Conservation (phyloP, 2,113 vertebrate genomes). For the Anoura caudifer region DNA sequence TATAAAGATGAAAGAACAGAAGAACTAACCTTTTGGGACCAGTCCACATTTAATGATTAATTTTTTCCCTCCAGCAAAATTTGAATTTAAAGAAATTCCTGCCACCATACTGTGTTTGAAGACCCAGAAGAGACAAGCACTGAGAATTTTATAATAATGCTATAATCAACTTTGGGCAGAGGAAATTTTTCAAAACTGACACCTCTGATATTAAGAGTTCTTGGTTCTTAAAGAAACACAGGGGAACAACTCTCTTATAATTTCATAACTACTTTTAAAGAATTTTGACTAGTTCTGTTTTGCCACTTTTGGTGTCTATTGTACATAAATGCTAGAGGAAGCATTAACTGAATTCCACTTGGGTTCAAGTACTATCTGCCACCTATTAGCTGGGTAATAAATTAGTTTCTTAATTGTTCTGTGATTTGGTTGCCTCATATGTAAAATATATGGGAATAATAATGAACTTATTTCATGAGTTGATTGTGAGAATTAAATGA, state of each 20-base stretch:
- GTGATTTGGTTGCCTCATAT: not conserved
- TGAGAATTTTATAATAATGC: constrained; percentile 61
- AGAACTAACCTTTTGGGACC: constrained; percentile 45
- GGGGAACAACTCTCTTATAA: not conserved
- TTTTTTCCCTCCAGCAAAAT: constrained; percentile 71
- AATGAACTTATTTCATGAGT: not conserved
- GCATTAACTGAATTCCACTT: not conserved
- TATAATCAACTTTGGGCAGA: constrained; percentile 56
- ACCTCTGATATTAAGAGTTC: constrained; percentile 16
- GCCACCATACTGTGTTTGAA: constrained; percentile 38
- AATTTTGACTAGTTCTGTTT: constrained; percentile 39
- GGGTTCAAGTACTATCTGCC: not conserved
- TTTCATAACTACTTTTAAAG: constrained; percentile 43
- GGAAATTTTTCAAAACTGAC: constrained; percentile 58
- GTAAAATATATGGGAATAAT: not conserved
- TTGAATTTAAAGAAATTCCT: constrained; percentile 70
- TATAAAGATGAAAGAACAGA: constrained; percentile 65
- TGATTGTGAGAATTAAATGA: not conserved
- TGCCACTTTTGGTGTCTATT: not conserved
- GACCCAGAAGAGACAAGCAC: constrained; percentile 38
- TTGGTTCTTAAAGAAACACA: constrained; percentile 29
- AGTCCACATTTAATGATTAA: constrained; percentile 72
- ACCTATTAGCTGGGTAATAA: not conserved
- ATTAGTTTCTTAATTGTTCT: not conserved
- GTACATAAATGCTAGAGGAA: constrained; percentile 18